A percentile compares a stretch with the other conserved stretches of the same genome.
These are phyloP conservation scores for Sebastes vulpes DNA, from an alignment of 2,797 vertebrate genomes.

Conservation along the genomic window DNA sequence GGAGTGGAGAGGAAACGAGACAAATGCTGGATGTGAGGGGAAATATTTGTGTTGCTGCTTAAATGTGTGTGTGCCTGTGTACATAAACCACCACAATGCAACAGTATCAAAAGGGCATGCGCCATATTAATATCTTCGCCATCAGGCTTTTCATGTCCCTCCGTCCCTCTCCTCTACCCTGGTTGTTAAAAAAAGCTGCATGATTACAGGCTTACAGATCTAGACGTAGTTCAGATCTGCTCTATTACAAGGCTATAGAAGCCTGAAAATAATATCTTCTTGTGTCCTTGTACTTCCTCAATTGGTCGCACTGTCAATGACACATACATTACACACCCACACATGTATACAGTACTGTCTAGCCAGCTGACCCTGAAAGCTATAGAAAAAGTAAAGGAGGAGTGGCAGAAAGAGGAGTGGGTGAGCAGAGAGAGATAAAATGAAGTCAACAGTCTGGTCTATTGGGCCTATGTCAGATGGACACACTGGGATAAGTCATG, in stretches of 20 bases:
- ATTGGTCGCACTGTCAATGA: constrained; percentile 1
- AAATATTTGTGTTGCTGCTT: background rate
- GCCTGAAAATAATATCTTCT: constrained; percentile 19
- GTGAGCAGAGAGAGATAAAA: constrained; percentile 23
- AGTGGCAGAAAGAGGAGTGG: constrained; percentile 17
- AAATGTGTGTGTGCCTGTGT: constrained; percentile 7
- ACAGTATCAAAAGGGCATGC: constrained; percentile 3
- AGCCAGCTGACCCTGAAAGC: constrained; percentile 76
- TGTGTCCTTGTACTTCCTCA: constrained; percentile 11
- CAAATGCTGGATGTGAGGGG: background rate
- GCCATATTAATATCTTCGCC: constrained; percentile 17
- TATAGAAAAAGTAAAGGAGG: constrained; percentile 50
- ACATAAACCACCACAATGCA: constrained; percentile 24
- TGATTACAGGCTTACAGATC: constrained; percentile 11
- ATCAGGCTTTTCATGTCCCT: constrained; percentile 4
- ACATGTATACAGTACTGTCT: constrained; percentile 45
- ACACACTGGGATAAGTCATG: background rate
- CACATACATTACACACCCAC: constrained; percentile 10
- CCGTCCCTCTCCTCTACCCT: background rate
- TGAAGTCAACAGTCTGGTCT: constrained; percentile 30
- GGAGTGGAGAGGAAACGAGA: background rate
- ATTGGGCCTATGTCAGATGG: constrained; percentile 3
- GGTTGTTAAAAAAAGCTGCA: background rate
- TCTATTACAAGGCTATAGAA: constrained; percentile 12
- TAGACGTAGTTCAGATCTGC: constrained; percentile 3